Evolutionary conservation across 2,113 vertebrate species (phyloP), one percentile per base, ranked within the genome.

Genomic region (Amblyopsis rosae): DNA sequence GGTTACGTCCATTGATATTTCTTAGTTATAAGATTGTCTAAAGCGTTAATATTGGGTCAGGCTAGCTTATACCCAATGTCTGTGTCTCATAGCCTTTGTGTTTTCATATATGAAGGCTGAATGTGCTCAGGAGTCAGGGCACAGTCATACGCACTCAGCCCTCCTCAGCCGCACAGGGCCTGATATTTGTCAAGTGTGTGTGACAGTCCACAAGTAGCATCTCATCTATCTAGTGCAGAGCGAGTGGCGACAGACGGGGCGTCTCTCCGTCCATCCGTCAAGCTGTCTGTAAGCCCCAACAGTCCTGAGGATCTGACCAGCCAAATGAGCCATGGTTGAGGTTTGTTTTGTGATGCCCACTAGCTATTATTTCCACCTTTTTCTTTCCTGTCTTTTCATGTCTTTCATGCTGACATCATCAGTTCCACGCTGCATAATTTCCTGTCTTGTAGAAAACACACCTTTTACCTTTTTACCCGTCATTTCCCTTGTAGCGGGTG

Each of bases 141-240:
- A 33, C 15, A 32, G 32, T 12, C 1, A 12, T 10, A 51, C 50
- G 26, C 59, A 11, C 51, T 1, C 51, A 13, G 3, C 51, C n/a
- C 16, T 41, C 49, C 33, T 3, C 26, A n/a, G 13, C 1, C 4
- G 59, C 64, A 59, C 54, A 0, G 60, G 55, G 50, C 35, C 41
- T 63, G 47, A 50, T 63, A 67, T 79, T 60, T 64, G 54, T 73
- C 65, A 67, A 72, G 12, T 51, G 12, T 51, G 51, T 51, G 51
- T 75, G 65, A 75, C 68, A 75, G 67, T 62, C 50, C 19, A 61
- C 59, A 64, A 47, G 64, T 55, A 59, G 67, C 19, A n/a, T 45
- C 58, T 59, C 59, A 70, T 79, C 73, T 32, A 79, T 79, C 81
- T 75, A 61, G 62, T 1, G 10, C 33, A 54, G 51, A 54, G 51